Evolutionary conservation across 2,797 vertebrate species (phyloP), one percentile per base, ranked within the genome.

Genomic region (Bucorvus abyssinicus): DNA sequence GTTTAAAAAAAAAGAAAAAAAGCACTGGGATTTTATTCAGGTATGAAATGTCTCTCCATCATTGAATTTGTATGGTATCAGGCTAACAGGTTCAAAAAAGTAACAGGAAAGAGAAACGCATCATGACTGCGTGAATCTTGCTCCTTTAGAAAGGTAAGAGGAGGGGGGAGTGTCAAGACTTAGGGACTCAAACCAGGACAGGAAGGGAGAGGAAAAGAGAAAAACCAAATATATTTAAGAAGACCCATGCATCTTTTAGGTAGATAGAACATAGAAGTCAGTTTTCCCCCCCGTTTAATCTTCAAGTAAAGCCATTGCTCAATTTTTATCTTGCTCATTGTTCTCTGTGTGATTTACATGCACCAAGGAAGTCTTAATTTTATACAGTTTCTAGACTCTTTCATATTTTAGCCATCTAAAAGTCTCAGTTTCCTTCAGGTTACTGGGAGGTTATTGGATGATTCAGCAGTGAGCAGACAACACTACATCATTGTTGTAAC

Each of bases 191-290:
- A n/a, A n/a, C n/a, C n/a, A n/a, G n/a, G n/a, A n/a, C n/a, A n/a
- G n/a, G n/a, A n/a, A n/a, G n/a, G n/a, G n/a, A n/a, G n/a, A n/a
- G n/a, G 14, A 50, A 77, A 76, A 70, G 10, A 24, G 52, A 36
- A 55, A 71, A 10, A 9, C n/a, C n/a, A 2, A 63, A 32, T 7
- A 12, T n/a, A 34, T 68, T 49, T 14, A 45, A 32, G n/a, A 76
- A 83, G 44, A 85, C 4, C 1, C 10, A 32, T 4, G 5, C 36
- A 76, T 55, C 38, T 85, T 75, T 64, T 21, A 84, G 23, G 38
- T 4, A 79, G 29, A 36, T 2, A 49, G 3, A 26, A 5, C 24
- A 65, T 0, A 65, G 3, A 60, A 52, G 5, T 22, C 2, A n/a
- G n/a, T n/a, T n/a, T n/a, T n/a, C n/a, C n/a, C n/a, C n/a, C n/a